Conservation (phyloP, 2,888 invertebrate genomes). For the Thyatira batis region DNA sequence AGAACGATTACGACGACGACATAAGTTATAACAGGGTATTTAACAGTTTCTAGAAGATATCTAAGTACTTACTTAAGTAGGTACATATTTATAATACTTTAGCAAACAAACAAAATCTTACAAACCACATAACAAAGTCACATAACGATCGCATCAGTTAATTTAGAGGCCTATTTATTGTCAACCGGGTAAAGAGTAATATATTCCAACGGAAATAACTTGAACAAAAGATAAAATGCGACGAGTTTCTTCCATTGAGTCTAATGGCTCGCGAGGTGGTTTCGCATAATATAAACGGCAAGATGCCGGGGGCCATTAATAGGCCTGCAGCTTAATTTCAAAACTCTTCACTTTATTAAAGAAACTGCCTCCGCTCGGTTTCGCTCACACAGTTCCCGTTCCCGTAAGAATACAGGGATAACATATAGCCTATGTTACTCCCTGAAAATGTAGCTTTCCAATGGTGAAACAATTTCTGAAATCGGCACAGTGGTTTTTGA, state of each 20-base stretch:
- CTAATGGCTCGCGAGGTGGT: constrained; percentile 62
- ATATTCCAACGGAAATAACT: constrained; percentile 73
- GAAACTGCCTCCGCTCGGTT: not conserved
- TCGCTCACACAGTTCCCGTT: too few species aligned
- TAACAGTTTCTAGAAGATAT: too few species aligned
- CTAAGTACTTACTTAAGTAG: too few species aligned
- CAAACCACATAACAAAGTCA: not conserved
- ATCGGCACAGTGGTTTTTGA: too few species aligned
- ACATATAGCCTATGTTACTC: too few species aligned
- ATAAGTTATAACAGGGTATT: too few species aligned
- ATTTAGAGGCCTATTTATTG: constrained; percentile 21
- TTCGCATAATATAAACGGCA: constrained; percentile 65
- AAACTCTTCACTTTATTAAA: not conserved
- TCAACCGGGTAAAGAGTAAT: constrained; percentile 45
- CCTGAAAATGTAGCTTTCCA: too few species aligned
- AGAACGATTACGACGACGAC: too few species aligned
- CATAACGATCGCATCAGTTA: not conserved
- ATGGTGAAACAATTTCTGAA: too few species aligned
- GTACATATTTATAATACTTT: too few species aligned
- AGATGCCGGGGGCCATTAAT: constrained; percentile 61
- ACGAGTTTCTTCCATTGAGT: constrained; percentile 67
- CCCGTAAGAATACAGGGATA: too few species aligned
- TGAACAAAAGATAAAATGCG: constrained; percentile 63
- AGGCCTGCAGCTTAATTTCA: constrained; percentile 25
- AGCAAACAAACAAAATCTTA: not conserved